Evolutionary conservation across 1,140 invertebrate genomes (phyloP).

Genomic region (Sminthurinus signatus): DNA sequence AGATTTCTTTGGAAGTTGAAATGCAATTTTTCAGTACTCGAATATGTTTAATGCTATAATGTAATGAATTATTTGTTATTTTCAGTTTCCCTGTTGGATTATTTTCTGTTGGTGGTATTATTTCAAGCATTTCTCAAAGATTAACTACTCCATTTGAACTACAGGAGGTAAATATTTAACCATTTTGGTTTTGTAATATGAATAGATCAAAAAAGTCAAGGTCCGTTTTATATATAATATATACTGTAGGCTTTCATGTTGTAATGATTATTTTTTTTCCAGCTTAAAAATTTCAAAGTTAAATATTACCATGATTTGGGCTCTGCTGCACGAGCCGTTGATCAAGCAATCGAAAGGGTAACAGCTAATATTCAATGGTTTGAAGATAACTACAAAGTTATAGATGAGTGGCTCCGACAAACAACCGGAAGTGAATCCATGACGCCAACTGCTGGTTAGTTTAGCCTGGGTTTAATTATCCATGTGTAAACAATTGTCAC

Average conservation of each 20-base stretch:
- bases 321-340: slow-evolving; percentile 57
- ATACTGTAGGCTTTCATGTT: no score
- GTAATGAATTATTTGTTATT: slow-evolving; percentile 17
- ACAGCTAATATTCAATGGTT: slow-evolving; percentile 75
- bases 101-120: slow-evolving; percentile 61
- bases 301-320: slow-evolving; percentile 50
- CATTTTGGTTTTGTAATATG: no score
- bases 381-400: slow-evolving; percentile 61
- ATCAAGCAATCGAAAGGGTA: slow-evolving; percentile 69
- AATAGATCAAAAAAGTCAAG: no score
- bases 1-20: background rate
- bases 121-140: slow-evolving; percentile 60
- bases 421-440: no score
- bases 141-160: slow-evolving; percentile 68
- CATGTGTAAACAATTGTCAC: no score
- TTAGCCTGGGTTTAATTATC: no score
- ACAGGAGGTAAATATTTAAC: slow-evolving; percentile 66
- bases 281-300: slow-evolving; percentile 56
- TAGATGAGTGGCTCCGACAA: slow-evolving; percentile 60
- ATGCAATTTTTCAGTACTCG: slow-evolving; percentile 1
- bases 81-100: slow-evolving; percentile 61
- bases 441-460: no score
- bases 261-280: no score
- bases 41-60: background rate
- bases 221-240: no score